These are phyloP conservation scores for Notodromas monacha DNA, from an alignment of 2,888 invertebrate species.

Conservation along the genomic window DNA sequence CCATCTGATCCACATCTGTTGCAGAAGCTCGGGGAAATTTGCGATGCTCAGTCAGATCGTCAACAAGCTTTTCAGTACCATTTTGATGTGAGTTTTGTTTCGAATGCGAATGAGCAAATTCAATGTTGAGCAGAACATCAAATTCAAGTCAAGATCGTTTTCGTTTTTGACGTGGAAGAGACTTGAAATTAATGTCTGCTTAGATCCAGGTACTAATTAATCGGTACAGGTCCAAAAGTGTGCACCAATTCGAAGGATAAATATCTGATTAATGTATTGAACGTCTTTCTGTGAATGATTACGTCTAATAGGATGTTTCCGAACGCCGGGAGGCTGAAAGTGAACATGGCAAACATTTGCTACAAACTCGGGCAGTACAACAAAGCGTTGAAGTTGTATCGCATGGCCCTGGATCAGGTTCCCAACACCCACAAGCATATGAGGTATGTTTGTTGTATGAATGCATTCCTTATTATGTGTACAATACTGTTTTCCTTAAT, in stretches of 20 bases:
- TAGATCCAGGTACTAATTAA: too few species aligned
- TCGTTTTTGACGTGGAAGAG: too few species aligned
- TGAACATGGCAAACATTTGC: conserved; percentile 95
- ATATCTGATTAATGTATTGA: too few species aligned
- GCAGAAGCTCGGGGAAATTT: conserved; percentile 57
- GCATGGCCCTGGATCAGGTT: conserved; percentile 86
- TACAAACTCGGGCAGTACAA: conserved; percentile 63
- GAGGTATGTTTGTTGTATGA: conserved; percentile 21
- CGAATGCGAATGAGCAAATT: too few species aligned
- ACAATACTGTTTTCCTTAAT: too few species aligned
- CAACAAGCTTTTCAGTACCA: conserved; percentile 57
- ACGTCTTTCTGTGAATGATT: too few species aligned
- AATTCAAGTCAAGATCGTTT: too few species aligned
- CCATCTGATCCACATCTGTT: conserved; percentile 67
- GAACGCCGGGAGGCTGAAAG: conserved; percentile 65
- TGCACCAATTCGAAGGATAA: too few species aligned
- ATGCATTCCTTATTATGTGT: not conserved
- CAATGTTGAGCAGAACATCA: too few species aligned
- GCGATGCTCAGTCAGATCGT: conserved; percentile 60
- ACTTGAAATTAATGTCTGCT: too few species aligned
- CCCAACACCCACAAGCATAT: conserved; percentile 71
- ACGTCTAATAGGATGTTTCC: conserved; percentile 79
- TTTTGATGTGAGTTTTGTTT: conserved; percentile 26
- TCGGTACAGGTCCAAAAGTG: too few species aligned
- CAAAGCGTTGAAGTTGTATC: conserved; percentile 82